phyloP scores from a whole-genome alignment of 2,113 vertebrate species.

The Gallinago paraguaiae region DNA sequence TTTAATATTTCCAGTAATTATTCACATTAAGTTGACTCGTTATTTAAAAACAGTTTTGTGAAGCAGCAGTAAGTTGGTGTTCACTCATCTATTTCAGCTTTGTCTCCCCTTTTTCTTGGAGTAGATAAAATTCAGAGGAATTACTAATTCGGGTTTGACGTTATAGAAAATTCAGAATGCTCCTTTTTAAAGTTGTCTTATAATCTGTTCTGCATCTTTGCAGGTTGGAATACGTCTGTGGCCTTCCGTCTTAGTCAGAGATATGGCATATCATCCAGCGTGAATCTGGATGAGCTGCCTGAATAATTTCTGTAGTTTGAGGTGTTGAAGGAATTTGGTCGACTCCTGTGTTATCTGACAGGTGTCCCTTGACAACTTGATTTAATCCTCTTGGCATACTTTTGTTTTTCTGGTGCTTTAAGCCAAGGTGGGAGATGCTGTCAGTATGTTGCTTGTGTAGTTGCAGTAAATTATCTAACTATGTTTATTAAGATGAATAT shows the following conservation, averaged over 20 bases:
- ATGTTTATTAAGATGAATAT: neutral
- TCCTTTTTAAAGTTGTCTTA: neutral
- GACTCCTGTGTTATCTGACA: neutral
- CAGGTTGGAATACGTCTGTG: neutral
- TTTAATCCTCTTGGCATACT: neutral
- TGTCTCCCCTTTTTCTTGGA: neutral
- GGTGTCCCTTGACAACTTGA: neutral
- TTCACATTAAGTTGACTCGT: neutral
- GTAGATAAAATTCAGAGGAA: neutral
- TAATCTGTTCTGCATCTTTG: neutral
- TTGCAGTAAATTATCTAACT: neutral
- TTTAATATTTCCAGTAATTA: neutral
- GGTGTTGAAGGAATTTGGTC: neutral
- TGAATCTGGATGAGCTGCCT: neutral
- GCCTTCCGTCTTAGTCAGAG: neutral
- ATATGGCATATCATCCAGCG: neutral
- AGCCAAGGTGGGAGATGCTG: neutral
- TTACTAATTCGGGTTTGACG: neutral
- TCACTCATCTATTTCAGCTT: neutral
- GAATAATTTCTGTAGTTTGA: neutral
- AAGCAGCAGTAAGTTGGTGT: neutral
- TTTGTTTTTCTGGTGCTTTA: neutral
- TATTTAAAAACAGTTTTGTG: neutral
- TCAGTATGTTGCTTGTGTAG: neutral
- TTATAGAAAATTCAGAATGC: neutral